These are phyloP conservation scores for Tautogolabrus adspersus DNA, from an alignment of 2,113 vertebrate species.

Conservation along the genomic window DNA sequence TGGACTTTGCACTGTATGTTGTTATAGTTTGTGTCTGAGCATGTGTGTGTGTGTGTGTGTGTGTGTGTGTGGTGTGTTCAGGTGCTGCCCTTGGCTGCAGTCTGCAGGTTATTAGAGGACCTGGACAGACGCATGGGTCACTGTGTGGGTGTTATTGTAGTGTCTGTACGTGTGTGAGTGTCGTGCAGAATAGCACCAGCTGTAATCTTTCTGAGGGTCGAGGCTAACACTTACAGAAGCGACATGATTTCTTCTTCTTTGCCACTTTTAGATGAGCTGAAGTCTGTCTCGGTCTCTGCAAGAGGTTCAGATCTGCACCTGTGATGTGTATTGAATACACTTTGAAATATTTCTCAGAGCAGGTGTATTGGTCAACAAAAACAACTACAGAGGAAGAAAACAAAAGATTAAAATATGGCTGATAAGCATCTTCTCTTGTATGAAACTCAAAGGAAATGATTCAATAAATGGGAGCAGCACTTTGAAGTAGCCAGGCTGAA, in stretches of 20 bases:
- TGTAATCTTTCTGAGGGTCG: not conserved
- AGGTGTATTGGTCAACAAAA: not conserved
- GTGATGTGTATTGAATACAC: not conserved
- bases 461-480: no score
- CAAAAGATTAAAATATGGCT: not conserved
- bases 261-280: not conserved
- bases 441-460: no score
- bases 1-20: not conserved
- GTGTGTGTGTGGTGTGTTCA: slow-evolving; percentile 20
- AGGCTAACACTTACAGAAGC: not conserved
- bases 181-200: not conserved
- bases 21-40: not conserved
- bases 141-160: not conserved
- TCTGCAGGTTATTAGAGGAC: not conserved
- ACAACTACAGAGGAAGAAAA: not conserved
- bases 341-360: not conserved
- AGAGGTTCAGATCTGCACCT: not conserved
- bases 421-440: no score
- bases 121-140: not conserved
- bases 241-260: no score
- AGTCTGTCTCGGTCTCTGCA: not conserved
- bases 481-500: no score
- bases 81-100: slow-evolving; percentile 13
- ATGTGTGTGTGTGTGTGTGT: slow-evolving; percentile 15
- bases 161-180: not conserved